Evolutionary conservation across 2,797 vertebrate species (phyloP).

Genomic region (Salmo trutta): DNA sequence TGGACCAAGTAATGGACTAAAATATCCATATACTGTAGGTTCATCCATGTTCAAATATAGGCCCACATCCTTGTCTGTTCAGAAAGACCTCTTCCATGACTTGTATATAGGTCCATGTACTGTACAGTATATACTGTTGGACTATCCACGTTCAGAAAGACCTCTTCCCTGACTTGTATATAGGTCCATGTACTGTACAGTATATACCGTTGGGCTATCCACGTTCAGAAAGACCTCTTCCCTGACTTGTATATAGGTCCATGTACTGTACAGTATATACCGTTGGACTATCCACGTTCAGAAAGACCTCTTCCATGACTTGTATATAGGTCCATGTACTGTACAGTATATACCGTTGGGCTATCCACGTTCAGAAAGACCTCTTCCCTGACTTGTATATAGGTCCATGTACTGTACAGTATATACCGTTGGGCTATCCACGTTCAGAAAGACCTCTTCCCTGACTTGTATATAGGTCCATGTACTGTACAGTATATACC

Average conservation of each 20-base stretch:
- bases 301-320: constrained; percentile 80
- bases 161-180: constrained; percentile 72
- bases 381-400: constrained; percentile 71
- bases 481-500: not conserved
- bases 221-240: constrained; percentile 83
- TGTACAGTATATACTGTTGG: too few relatives aligned
- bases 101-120: too few relatives aligned
- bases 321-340: not conserved
- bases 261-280: not conserved
- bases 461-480: constrained; percentile 19
- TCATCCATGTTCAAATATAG: constrained; percentile 63
- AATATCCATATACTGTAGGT: not conserved
- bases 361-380: constrained; percentile 75
- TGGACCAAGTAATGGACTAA: not conserved
- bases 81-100: constrained; percentile 65
- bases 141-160: constrained; percentile 74
- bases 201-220: too few relatives aligned
- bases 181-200: too few relatives aligned
- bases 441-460: constrained; percentile 84
- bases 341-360: too few relatives aligned
- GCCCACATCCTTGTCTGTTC: constrained; percentile 50
- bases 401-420: constrained; percentile 1
- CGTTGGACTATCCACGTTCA: constrained; percentile 58
- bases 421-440: too few relatives aligned
- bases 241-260: constrained; percentile 41